phyloP scores from a whole-genome alignment of 2,888 invertebrate species.

The Sthenelais limicola region DNA sequence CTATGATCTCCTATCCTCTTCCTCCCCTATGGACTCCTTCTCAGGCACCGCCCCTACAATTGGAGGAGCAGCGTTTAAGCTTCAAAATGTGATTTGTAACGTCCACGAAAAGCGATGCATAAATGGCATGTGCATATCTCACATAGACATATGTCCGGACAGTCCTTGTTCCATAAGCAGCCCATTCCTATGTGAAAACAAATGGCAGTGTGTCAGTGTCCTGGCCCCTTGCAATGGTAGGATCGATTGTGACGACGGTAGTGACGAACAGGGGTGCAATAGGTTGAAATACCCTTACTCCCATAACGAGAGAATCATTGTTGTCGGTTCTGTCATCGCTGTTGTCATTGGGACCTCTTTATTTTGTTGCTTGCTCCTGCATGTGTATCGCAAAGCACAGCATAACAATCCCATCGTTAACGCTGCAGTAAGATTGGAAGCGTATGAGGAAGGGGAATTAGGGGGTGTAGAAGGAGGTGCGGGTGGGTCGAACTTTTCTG shows the following conservation, averaged over 20 bases:
- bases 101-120: conserved; percentile 6
- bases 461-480: too few species aligned
- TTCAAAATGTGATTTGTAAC: too few species aligned
- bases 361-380: conserved; percentile 18
- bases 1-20: too few species aligned
- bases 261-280: conserved; percentile 9
- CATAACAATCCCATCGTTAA: not conserved
- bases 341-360: conserved; percentile 6
- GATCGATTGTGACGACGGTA: conserved; percentile 12
- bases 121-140: conserved; percentile 10
- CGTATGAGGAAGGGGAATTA: too few species aligned
- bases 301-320: not conserved
- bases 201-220: conserved; percentile 14
- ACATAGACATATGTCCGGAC: not conserved
- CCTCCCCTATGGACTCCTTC: too few species aligned
- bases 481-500: too few species aligned
- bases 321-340: conserved; percentile 12
- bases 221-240: not conserved
- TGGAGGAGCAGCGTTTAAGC: too few species aligned
- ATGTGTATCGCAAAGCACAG: conserved; percentile 13
- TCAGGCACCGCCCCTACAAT: too few species aligned
- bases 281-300: not conserved
- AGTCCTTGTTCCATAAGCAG: not conserved
- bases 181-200: conserved; percentile 9
- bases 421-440: too few species aligned